Conservation (phyloP, 2,113 vertebrate genomes). For the Hydrochoerus hydrochaeris region DNA sequence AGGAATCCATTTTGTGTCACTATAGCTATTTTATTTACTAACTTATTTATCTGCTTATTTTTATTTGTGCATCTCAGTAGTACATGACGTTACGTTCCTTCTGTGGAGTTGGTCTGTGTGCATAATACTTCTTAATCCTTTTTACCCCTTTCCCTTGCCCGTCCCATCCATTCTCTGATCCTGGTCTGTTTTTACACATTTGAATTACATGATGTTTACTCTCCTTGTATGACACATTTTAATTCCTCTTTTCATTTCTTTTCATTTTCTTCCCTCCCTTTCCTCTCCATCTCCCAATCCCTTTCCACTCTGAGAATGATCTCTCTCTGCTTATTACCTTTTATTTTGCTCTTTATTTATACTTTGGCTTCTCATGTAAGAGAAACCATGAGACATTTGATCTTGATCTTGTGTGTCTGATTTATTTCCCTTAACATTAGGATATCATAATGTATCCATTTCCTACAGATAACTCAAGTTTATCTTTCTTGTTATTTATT, state of each 20-base stretch:
- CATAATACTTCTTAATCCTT: not conserved
- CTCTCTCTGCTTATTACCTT: not conserved
- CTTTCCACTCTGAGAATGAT: not conserved
- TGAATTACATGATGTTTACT: not conserved
- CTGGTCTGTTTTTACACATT: not conserved
- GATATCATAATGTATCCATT: not conserved
- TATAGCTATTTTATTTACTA: not conserved
- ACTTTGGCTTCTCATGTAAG: not conserved
- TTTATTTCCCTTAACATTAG: not conserved
- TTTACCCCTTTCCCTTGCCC: not conserved
- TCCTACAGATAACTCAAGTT: not conserved
- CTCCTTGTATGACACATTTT: not conserved
- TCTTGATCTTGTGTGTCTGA: not conserved
- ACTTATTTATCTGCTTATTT: not conserved
- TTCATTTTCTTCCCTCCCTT: not conserved
- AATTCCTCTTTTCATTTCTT: not conserved
- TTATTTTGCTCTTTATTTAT: not conserved
- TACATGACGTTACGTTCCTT: not conserved
- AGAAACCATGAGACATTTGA: not conserved
- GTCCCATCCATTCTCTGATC: not conserved
- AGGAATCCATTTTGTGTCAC: not conserved
- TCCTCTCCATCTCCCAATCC: not conserved
- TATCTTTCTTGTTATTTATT: not conserved
- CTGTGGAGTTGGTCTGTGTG: not conserved
- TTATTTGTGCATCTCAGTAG: not conserved